Percentiles rank a stretch among this genome's conserved stretches.
Evolutionary conservation across 1,140 invertebrate species (phyloP).

Genomic region (Drosophila bocqueti): DNA sequence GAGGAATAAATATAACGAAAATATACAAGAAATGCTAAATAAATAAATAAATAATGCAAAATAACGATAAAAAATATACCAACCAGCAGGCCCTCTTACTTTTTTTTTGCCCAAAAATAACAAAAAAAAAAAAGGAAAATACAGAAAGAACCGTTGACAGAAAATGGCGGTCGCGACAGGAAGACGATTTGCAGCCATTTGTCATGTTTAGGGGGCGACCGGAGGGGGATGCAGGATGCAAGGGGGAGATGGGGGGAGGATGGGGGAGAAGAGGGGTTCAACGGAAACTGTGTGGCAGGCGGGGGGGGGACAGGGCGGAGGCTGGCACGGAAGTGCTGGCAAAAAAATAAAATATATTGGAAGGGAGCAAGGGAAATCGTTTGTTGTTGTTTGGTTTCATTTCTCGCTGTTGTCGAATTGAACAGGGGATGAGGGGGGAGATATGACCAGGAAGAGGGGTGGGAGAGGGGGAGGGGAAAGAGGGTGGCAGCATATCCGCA

Average conservation of each 20-base stretch:
- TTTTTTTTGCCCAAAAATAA: neutral
- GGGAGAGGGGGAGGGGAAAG: neutral
- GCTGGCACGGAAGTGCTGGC: slow-evolving; percentile 42
- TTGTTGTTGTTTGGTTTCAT: slow-evolving; percentile 52
- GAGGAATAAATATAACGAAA: slow-evolving; percentile 30
- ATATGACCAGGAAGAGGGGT: neutral
- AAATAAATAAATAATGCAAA: slow-evolving; percentile 81
- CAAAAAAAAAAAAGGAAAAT: neutral
- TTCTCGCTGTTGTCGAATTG: slow-evolving; percentile 24
- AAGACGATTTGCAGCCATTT: slow-evolving; percentile 83
- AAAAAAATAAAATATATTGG: slow-evolving; percentile 46
- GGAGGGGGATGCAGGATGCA: slow-evolving; percentile 16
- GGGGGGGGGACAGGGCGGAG: slow-evolving; percentile 3
- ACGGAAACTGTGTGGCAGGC: neutral
- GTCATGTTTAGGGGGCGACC: slow-evolving; percentile 59
- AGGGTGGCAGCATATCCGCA: slow-evolving; percentile 12
- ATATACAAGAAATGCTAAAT: slow-evolving; percentile 62
- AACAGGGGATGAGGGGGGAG: neutral
- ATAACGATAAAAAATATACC: slow-evolving; percentile 71
- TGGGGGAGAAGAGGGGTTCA: neutral
- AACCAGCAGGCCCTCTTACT: slow-evolving; percentile 1
- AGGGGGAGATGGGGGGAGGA: neutral
- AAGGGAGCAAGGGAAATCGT: slow-evolving; percentile 39
- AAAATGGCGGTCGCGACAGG: slow-evolving; percentile 78
- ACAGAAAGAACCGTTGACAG: slow-evolving; percentile 59